Base-by-base conservation (phyloP, 1,140 invertebrate species). In the Yoshiicerus persimilis region DNA sequence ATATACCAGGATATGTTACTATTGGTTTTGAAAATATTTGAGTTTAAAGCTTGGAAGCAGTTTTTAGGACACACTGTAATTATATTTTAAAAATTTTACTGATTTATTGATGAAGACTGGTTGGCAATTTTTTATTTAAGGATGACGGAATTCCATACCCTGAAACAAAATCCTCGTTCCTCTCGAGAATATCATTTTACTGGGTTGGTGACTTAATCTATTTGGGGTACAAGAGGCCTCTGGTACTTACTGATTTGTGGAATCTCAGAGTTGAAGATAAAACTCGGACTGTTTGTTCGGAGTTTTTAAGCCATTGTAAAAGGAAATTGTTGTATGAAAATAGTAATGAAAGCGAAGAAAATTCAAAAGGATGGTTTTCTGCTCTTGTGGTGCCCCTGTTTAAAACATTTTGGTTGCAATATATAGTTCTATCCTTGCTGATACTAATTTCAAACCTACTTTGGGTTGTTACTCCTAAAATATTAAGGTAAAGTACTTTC, bases 371-470 rank as follows among this genome's bases (percentile, higher is more conserved):
- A 90, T 91, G 23, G 16, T 62, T 56, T 11, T 86, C 90, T 27
- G 92, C 92, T 30, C 89, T 93, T 85, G 64, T 93, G 2, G 90
- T 90, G 94, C 90, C 98, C 97, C 97, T 96, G 96, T 92, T 98
- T 97, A 34, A 96, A 96, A 90, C 92, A 97, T 10, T 98, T 97
- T 98, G 97, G 97, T 96, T 96, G 92, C 98, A 97, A 30, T 96
- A 96, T 90, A 92, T 97, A 6, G 98, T 97, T 93, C 95, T 97
- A 0, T 92, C 94, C 4, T 89, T 95, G 4, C 92, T 99, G 89
- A 95, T 99, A 88, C 87, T 96, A 20, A 5, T 38, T 0, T 8
- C 30, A 2, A 36, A 39, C 6, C 11, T 83, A 2, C n/a, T 36
- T 39, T 10, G 34, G 16, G 10, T 39, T 2, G 3, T 41, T 8